Evolutionary conservation across 2,113 vertebrate genomes (phyloP), one percentile per base, ranked within the genome.

Genomic region (Antechinus flavipes): DNA sequence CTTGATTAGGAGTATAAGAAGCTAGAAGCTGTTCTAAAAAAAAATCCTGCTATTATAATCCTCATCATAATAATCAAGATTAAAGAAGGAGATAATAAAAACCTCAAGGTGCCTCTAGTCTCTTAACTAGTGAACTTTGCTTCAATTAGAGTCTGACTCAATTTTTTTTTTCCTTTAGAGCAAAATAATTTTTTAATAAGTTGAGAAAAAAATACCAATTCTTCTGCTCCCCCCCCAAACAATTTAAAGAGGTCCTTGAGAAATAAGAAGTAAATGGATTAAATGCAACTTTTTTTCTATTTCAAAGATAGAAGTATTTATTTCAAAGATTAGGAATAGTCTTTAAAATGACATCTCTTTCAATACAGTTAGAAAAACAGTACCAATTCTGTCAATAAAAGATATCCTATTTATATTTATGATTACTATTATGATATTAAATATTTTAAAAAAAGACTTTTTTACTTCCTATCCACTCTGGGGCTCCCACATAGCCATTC

Each of bases 201-300:
- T 68, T 76, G 35, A 22, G 35, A 42, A 5, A 42, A 84, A 76
- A 84, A 84, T 84, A 84, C 35, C 22, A 84, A 22, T 10, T 52
- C 50, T 52, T 52, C 50, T 52, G 50, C 9, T 52, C 50, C 50
- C 6, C 50, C 50, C 2, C 42, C 42, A 68, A 42, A n/a, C n/a
- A 84, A 84, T n/a, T 42, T 84, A 23, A n/a, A n/a, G 68, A 76
- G 68, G n/a, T 46, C 11, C 89, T 94, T 11, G 27, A 89, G 8
- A 91, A 23, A 54, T 58, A 89, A 92, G 42, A 94, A 53, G 90
- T 76, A 93, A 91, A 84, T 93, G 2, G 0, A 90, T 9, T 93
- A 89, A 90, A 24, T 93, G 56, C 91, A 92, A 94, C 53, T 93
- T 92, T 94, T 91, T 52, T 52, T 52, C 50, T 52, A 11, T 52